Base-by-base conservation (phyloP, 2,888 invertebrate genomes). In the Pelosia muscerda region DNA sequence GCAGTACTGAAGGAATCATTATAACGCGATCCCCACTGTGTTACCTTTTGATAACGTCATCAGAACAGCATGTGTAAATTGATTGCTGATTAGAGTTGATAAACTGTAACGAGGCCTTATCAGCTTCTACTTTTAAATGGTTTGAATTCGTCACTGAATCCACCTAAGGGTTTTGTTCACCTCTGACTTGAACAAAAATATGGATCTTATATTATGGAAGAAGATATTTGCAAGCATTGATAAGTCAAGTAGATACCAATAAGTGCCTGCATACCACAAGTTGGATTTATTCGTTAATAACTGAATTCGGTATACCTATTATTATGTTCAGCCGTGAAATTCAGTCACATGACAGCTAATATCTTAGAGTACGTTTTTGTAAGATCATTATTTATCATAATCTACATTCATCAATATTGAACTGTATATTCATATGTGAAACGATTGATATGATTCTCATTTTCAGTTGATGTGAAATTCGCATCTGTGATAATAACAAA, bases 401-500 rank as follows among this genome's bases (percentile, higher is more conserved):
- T 42, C 6, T 42, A 19, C 19, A 19, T 42, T 42, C 42, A 42
- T 42, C 19, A 42, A 19, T 15, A 15, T 38, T 38, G 15, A 38
- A 19, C 19, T n/a, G 49, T 23, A 11, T 54, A 53, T 10, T 9
- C 15, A 13, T 23, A 55, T 55, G 22, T 55, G 23, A 19, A 58
- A 53, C 22, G 19, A 53, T 53, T 42, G 11, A 10, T 49, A 58
- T 23, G n/a, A 65, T 22, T 42, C 28, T 54, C 26, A 65, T 22
- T 42, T 49, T 54, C 26, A n/a, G 15, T 26, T 15, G 62, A 58
- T 25, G 58, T 67, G 26, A 63, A 54, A 62, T 57, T 66, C 53
- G 53, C 34, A 49, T 25, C 22, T 69, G 63, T 66, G 75, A 75
- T 79, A 75, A 78, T 76, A 74, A 76, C 79, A 76, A 79, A 76